Conservation (phyloP, 2,888 invertebrate genomes). For the Venusia cambrica region DNA sequence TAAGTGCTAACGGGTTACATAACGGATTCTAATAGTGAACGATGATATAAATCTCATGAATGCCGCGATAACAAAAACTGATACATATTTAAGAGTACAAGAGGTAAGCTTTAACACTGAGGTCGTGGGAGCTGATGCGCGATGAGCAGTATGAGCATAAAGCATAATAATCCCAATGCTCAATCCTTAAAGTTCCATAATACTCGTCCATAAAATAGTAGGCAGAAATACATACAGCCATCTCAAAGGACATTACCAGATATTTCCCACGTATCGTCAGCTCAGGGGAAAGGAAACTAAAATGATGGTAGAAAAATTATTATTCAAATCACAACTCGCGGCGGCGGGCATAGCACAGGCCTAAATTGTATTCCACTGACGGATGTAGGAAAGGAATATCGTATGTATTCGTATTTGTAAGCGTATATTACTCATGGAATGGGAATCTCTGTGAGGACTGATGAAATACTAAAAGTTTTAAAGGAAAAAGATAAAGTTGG, state of each 20-base stretch:
- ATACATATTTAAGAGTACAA: background rate
- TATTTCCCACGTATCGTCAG: slow-evolving; percentile 76
- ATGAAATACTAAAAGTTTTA: slow-evolving; percentile 12
- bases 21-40: slow-evolving; percentile 28
- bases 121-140: too few species aligned
- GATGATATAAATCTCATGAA: slow-evolving; percentile 14
- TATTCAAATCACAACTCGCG: slow-evolving; percentile 75
- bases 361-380: slow-evolving; percentile 73
- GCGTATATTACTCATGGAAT: slow-evolving; percentile 30
- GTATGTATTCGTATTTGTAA: slow-evolving; percentile 42
- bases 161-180: too few species aligned
- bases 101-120: too few species aligned
- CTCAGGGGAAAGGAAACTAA: slow-evolving; percentile 72
- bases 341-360: slow-evolving; percentile 65
- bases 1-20: slow-evolving; percentile 29
- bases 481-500: slow-evolving; percentile 3
- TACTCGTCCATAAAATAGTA: slow-evolving; percentile 32
- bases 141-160: too few species aligned
- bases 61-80: background rate
- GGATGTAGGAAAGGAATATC: slow-evolving; percentile 65
- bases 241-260: slow-evolving; percentile 63
- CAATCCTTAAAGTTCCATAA: slow-evolving; percentile 22
- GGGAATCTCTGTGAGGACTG: slow-evolving; percentile 8
- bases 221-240: slow-evolving; percentile 41
- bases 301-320: slow-evolving; percentile 75